These are phyloP conservation scores for Pachyseris speciosa DNA, from an alignment of 64 coral and sea anemone genomes.

Conservation along the genomic window DNA sequence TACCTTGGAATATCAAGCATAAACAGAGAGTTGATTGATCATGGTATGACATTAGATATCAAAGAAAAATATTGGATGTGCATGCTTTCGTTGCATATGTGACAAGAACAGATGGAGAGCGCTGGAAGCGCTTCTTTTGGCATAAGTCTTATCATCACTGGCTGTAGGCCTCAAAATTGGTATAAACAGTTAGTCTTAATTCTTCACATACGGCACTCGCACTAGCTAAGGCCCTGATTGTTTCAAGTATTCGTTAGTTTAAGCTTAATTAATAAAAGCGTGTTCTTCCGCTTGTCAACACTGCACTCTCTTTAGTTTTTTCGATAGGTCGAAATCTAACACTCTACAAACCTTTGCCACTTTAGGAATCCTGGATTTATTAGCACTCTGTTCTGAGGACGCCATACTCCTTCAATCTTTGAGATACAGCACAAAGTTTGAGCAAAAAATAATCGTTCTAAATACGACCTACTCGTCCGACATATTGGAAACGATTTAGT, in stretches of 20 bases:
- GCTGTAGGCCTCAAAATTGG: no score
- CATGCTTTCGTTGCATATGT: no score
- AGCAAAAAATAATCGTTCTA: neutral
- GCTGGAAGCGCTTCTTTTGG: no score
- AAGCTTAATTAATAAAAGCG: no score
- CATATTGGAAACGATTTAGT: constrained; percentile 50
- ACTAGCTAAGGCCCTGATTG: no score
- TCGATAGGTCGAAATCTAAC: neutral
- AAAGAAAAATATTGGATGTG: no score
- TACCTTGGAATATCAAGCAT: constrained; percentile 55
- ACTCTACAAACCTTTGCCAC: constrained; percentile 69
- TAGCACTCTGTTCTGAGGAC: constrained; percentile 40
- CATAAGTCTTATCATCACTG: no score
- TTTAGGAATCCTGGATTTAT: constrained; percentile 61
- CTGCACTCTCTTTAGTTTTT: neutral
- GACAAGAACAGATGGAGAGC: no score
- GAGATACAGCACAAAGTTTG: neutral
- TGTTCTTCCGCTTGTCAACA: neutral
- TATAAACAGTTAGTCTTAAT: no score
- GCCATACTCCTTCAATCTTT: constrained; percentile 10
- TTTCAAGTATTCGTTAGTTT: no score
- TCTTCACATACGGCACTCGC: no score
- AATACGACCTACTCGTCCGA: neutral
- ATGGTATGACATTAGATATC: no score
- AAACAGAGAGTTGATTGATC: neutral